Evolutionary conservation across 2,797 vertebrate species (phyloP), one percentile per base, ranked within the genome.

Genomic region (Chaunax sp.): DNA sequence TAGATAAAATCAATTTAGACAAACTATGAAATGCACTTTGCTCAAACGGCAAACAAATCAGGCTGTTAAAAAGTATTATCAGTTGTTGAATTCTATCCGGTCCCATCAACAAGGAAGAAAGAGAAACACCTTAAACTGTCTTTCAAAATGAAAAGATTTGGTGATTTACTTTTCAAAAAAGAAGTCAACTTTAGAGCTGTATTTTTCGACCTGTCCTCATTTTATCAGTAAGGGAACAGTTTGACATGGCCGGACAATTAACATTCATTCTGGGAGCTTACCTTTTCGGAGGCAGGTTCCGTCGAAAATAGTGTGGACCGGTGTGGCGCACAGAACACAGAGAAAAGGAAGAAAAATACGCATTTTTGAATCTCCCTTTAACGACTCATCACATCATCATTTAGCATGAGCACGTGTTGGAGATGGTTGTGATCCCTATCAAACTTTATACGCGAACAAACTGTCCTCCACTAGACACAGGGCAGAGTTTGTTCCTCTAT

Each of bases 241-340:
- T 30, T 30, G 5, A 30, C 5, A 9, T 30, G 28, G 28, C 28
- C 5, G 28, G 28, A 30, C 28, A 30, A 9, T 5, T 30, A 9
- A 30, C 28, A 30, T 30, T 5, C 5, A 9, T 30, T 9, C 5
- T 30, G 28, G 28, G 28, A 30, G 5, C 28, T 30, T 69, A 94
- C 94, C 92, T 91, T 89, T 89, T 64, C 77, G 87, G 26, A 64
- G 89, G 80, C 93, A 94, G 13, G 46, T 53, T 38, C 75, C 87
- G 2, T 66, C 62, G 33, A 75, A 78, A 43, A 71, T 5, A 54
- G 82, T n/a, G 18, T 47, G 67, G 51, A 84, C 71, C 44, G 56
- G 46, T 2, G 74, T 3, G 16, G 35, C 56, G 54, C 67, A 58
- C 20, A 85, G 51, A 38, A 63, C 37, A 8, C 64, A 74, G 58